These are phyloP conservation scores for Bubo scandiacus DNA, from an alignment of 2,113 vertebrate genomes.

Conservation along the genomic window DNA sequence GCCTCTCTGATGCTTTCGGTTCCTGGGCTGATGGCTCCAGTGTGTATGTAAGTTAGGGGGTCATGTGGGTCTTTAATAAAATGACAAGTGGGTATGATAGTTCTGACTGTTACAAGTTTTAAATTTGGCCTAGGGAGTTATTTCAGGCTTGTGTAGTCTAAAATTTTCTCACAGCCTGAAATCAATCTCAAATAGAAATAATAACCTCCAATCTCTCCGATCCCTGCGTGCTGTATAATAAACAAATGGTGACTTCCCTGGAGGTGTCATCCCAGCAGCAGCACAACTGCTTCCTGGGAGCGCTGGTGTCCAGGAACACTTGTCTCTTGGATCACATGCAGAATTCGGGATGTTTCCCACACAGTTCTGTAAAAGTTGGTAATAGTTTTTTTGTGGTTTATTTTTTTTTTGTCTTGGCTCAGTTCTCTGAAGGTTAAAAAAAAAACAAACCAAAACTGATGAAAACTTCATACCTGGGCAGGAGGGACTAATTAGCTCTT, in stretches of 20 bases:
- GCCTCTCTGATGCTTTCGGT: neutral
- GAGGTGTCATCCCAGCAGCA: neutral
- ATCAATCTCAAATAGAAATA: neutral
- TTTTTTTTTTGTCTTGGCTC: neutral
- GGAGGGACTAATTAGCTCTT: neutral
- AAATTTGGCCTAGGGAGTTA: constrained; percentile 15
- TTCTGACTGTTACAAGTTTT: neutral
- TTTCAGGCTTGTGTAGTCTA: neutral
- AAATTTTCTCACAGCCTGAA: constrained; percentile 28
- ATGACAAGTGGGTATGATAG: neutral
- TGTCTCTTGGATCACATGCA: neutral
- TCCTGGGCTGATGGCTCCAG: neutral
- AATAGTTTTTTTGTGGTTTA: too few species aligned
- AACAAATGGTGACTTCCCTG: neutral
- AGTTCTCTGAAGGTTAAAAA: neutral
- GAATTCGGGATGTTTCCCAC: neutral
- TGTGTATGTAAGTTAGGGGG: neutral
- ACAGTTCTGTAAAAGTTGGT: neutral
- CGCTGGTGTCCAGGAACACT: rapidly evolving
- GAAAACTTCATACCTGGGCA: neutral
- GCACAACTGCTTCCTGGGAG: neutral
- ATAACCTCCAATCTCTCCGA: neutral
- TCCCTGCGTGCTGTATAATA: neutral
- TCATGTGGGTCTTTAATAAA: neutral
- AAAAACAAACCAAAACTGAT: neutral